Percentiles rank a stretch among this genome's conserved stretches.
Evolutionary conservation across 2,113 vertebrate species (phyloP).

Genomic region (Calypte anna): DNA sequence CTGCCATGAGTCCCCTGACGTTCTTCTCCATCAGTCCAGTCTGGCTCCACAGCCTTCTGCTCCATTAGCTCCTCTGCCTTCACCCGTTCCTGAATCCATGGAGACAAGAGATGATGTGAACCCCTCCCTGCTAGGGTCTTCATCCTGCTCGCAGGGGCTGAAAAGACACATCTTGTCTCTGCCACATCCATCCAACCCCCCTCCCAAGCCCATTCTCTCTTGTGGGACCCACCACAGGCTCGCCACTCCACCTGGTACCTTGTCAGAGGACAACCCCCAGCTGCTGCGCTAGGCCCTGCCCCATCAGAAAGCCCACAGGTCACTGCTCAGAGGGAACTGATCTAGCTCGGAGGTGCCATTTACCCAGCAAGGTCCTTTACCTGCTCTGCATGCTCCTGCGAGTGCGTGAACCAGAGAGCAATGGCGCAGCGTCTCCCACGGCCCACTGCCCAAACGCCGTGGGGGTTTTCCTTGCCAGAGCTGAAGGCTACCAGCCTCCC

Average conservation of each 20-base stretch:
- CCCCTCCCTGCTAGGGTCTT: background rate
- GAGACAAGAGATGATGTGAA: background rate
- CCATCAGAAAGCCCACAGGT: background rate
- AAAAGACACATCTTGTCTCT: background rate
- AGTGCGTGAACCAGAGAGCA: constrained; percentile 93
- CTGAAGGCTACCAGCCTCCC: constrained; percentile 93
- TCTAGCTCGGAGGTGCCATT: background rate
- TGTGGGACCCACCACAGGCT: background rate
- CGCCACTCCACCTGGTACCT: background rate
- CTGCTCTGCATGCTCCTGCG: constrained; percentile 89
- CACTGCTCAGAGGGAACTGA: background rate
- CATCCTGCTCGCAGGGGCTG: background rate
- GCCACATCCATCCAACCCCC: background rate
- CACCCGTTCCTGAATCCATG: constrained; percentile 64
- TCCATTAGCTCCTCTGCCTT: constrained; percentile 73
- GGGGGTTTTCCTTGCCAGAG: constrained; percentile 92
- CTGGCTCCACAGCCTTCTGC: constrained; percentile 11
- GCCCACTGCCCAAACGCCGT: constrained; percentile 90
- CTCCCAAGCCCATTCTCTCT: background rate
- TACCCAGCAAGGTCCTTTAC: constrained; percentile 60
- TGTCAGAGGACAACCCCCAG: background rate
- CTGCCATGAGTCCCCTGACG: background rate
- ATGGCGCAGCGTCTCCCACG: constrained; percentile 87
- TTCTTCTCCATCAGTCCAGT: background rate
- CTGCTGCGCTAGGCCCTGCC: background rate